These are phyloP conservation scores for Aramus guarauna DNA, from an alignment of 2,113 vertebrate genomes.

Conservation along the genomic window DNA sequence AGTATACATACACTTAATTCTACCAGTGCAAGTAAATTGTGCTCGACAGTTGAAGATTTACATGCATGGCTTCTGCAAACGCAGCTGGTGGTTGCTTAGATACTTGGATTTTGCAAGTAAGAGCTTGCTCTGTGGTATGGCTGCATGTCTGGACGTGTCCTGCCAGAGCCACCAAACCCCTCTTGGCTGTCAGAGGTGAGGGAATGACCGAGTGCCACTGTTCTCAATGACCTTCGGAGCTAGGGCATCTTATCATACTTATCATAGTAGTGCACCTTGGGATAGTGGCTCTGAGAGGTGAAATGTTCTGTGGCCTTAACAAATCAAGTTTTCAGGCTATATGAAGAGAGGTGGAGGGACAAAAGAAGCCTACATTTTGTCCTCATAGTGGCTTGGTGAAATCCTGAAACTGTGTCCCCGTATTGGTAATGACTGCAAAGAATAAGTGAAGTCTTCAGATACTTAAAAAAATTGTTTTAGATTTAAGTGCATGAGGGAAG, in stretches of 20 bases:
- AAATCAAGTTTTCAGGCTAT: neutral
- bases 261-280: neutral
- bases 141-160: neutral
- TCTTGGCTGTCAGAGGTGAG: neutral
- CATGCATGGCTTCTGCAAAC: neutral
- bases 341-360: neutral
- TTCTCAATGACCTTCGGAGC: conserved; percentile 5
- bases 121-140: neutral
- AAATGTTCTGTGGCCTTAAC: neutral
- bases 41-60: neutral
- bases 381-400: neutral
- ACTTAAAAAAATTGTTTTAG: neutral
- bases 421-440: neutral
- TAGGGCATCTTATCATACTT: conserved; percentile 43
- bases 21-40: neutral
- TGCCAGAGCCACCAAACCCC: neutral
- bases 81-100: neutral
- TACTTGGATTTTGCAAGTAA: neutral
- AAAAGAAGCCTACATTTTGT: neutral
- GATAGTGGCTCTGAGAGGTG: neutral
- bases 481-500: neutral
- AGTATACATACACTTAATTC: neutral
- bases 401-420: neutral
- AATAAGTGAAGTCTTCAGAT: neutral
- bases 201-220: neutral